These are phyloP conservation scores for Leptoteleia sp. DNA, from an alignment of 1,140 invertebrate genomes.

Conservation along the genomic window DNA sequence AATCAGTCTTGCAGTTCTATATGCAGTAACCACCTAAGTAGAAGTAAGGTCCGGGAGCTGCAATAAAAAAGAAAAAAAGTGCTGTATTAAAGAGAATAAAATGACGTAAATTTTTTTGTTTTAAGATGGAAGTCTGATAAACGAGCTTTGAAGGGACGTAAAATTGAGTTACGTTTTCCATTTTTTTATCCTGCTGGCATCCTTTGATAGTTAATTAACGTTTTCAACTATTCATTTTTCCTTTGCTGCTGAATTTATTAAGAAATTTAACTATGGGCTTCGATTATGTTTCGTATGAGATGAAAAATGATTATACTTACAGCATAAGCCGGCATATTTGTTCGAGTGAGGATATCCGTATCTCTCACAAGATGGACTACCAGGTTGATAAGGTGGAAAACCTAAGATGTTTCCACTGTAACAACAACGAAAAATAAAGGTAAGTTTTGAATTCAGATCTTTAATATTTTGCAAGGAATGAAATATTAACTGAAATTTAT, in stretches of 20 bases:
- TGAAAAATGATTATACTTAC: slow-evolving; percentile 82
- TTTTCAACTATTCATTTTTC: slow-evolving; percentile 25
- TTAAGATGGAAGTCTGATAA: slow-evolving; percentile 36
- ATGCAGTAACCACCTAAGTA: slow-evolving; percentile 73
- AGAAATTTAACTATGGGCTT: too few relatives aligned
- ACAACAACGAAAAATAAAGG: slow-evolving; percentile 32
- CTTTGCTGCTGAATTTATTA: background rate
- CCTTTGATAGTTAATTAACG: slow-evolving; percentile 23
- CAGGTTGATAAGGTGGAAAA: slow-evolving; percentile 87
- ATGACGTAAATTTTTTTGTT: slow-evolving; percentile 22
- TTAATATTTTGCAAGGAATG: slow-evolving; percentile 7
- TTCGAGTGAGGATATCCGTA: slow-evolving; percentile 86
- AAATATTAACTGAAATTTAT: too few relatives aligned
- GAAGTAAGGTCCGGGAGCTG: slow-evolving; percentile 71
- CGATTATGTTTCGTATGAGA: too few relatives aligned
- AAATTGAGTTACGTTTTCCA: slow-evolving; percentile 27
- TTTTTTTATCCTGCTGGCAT: background rate
- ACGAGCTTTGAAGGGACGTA: slow-evolving; percentile 21
- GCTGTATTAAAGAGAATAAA: slow-evolving; percentile 19
- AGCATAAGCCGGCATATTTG: slow-evolving; percentile 88
- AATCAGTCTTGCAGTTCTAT: slow-evolving; percentile 68
- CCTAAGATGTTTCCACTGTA: slow-evolving; percentile 89
- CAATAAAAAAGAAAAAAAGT: slow-evolving; percentile 45
- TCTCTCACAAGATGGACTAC: slow-evolving; percentile 86
- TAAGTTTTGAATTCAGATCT: slow-evolving; percentile 10